Base-by-base conservation (phyloP, 2,888 invertebrate species). In the Brachynemurus nebulosus region DNA sequence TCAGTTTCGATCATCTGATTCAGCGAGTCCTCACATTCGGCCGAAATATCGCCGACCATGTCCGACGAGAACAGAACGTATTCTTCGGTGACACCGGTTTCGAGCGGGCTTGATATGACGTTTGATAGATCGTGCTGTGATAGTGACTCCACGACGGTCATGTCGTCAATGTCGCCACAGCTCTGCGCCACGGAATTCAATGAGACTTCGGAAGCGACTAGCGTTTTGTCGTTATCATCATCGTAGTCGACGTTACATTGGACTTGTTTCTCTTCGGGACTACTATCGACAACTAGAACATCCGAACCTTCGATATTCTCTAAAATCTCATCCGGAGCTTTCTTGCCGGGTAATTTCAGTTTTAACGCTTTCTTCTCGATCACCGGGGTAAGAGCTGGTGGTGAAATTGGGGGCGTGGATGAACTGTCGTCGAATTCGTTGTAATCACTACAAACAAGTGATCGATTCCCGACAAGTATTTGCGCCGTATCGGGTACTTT, bases 1-100 rank as follows among this genome's bases (percentile, higher is more conserved):
- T 52, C 27, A 62, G 64, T 1, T 60, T 64, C 40, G 48, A 66
- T 57, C n/a, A 16, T 14, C 45, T 63, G 63, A 16, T 64, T 61
- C 14, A 66, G 52, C 0, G 66, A 68, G 54, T 73, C 74, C 47
- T 76, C 76, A 27, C 70, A 67, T 20, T 71, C 69, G 2, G 67
- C 67, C 1, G 71, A 65, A 49, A 75, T 68, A 52, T 76, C 77
- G 0, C 70, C 70, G 1, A 75, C 71, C 57, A 71, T 71, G 39
- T 75, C 77, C 1, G 74, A 67, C 2, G 76, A 72, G 54, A 78
- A 80, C 1, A 80, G 56, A 7, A 78, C 68, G 54, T 75, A 80
- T 49, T 78, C 76, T 49, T 78, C 75, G 4, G 71, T 65, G 50
- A 71, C 71, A 48, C 71, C 72, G 0, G 70, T 62, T 53, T 75